phyloP scores from a whole-genome alignment of 2,888 invertebrate species.

The Biston stratarius region DNA sequence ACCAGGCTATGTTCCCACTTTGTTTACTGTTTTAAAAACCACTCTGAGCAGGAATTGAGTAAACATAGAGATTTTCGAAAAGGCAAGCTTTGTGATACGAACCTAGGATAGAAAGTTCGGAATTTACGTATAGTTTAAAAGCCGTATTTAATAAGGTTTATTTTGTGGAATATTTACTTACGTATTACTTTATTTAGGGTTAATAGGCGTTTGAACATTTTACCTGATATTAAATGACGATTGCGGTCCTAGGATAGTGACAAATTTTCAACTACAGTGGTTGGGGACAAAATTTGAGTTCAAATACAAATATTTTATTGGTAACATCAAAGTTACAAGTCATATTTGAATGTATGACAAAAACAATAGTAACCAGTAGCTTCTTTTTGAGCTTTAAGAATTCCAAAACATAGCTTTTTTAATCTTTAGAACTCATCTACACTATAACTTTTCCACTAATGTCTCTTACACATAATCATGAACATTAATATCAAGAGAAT shows the following conservation, averaged over 20 bases:
- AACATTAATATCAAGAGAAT: not conserved
- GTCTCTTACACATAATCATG: not conserved
- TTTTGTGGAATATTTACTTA: not conserved
- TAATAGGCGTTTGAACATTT: not conserved
- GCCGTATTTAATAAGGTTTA: not conserved
- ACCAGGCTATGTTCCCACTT: slow-evolving; percentile 25
- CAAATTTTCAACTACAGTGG: no score
- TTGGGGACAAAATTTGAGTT: no score
- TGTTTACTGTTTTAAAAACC: slow-evolving; percentile 33
- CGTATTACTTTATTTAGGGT: not conserved
- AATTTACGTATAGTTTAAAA: not conserved
- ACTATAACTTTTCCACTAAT: no score
- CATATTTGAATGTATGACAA: no score
- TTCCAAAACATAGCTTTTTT: no score
- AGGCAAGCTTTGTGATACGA: slow-evolving; percentile 19
- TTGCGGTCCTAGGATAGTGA: no score
- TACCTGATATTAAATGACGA: not conserved
- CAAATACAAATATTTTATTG: no score
- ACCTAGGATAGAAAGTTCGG: not conserved
- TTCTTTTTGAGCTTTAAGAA: no score
- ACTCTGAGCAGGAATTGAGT: slow-evolving; percentile 19
- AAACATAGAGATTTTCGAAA: slow-evolving; percentile 17
- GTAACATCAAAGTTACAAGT: no score
- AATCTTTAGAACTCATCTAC: no score
- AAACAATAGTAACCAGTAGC: no score